A percentile compares a stretch with the other conserved stretches of the same genome.
These are phyloP conservation scores for Tetraneura akinire DNA, from an alignment of 1,140 invertebrate genomes.

Conservation along the genomic window DNA sequence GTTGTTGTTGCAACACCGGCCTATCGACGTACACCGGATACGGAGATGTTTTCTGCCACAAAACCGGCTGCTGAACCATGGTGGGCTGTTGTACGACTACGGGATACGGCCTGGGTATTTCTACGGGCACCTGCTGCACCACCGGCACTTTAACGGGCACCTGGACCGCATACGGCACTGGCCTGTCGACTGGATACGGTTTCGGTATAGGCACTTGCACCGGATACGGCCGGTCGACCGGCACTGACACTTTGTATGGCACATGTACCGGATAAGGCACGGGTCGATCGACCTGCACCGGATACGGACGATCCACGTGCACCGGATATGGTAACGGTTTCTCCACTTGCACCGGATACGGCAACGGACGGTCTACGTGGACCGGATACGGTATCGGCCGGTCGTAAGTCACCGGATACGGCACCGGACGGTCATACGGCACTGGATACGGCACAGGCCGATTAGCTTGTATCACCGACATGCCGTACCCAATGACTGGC, in stretches of 20 bases:
- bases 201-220: slow-evolving; percentile 19
- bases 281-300: slow-evolving; percentile 25
- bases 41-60: not conserved
- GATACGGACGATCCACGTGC: slow-evolving; percentile 23
- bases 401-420: slow-evolving; percentile 70
- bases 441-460: slow-evolving; percentile 79
- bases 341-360: slow-evolving; percentile 18
- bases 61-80: slow-evolving; percentile 8
- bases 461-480: slow-evolving; percentile 64
- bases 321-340: slow-evolving; percentile 25
- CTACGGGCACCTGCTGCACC: slow-evolving; percentile 17
- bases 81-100: not conserved
- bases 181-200: slow-evolving; percentile 39
- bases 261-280: slow-evolving; percentile 38
- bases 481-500: slow-evolving; percentile 59
- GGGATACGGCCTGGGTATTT: slow-evolving; percentile 26
- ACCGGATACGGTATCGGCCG: slow-evolving; percentile 31
- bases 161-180: slow-evolving; percentile 28
- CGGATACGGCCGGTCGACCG: slow-evolving; percentile 35
- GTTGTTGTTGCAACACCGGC: not conserved
- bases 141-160: slow-evolving; percentile 29
- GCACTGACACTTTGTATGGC: slow-evolving; percentile 35
- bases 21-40: not conserved
- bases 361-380: slow-evolving; percentile 10
- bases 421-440: too few relatives aligned